A percentile compares a stretch with the other conserved stretches of the same genome.
Conservation (phyloP, 2,113 vertebrate genomes). For the Gopherus evgoodei region DNA sequence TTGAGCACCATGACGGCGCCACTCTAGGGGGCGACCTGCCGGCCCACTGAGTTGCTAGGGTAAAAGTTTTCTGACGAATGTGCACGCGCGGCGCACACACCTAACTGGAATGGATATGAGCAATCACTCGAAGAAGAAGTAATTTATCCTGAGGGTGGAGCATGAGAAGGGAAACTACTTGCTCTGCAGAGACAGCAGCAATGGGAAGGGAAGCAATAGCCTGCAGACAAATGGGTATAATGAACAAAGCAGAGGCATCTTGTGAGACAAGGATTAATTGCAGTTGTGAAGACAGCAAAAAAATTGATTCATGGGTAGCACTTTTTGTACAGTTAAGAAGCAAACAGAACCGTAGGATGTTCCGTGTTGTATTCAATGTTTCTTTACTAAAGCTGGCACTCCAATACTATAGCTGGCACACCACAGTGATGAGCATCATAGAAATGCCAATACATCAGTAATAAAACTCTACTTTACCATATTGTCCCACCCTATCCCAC, state of each 20-base stretch:
- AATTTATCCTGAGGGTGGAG: not conserved
- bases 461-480: not conserved
- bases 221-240: not conserved
- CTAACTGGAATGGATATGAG: no score
- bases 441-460: not conserved
- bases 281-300: not conserved
- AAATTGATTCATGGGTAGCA: not conserved
- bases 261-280: not conserved
- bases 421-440: not conserved
- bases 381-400: not conserved
- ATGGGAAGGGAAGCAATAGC: not conserved
- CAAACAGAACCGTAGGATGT: not conserved
- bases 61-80: no score
- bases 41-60: no score
- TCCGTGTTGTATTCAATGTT: fast-evolving
- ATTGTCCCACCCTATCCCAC: not conserved
- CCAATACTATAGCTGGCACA: not conserved
- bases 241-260: not conserved
- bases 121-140: no score
- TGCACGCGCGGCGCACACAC: no score
- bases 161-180: not conserved
- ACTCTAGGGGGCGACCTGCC: no score
- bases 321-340: not conserved
- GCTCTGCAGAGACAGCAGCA: not conserved
- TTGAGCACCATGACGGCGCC: no score